phyloP scores from a whole-genome alignment of 2,888 invertebrate species.

The Mythimna lalbum region DNA sequence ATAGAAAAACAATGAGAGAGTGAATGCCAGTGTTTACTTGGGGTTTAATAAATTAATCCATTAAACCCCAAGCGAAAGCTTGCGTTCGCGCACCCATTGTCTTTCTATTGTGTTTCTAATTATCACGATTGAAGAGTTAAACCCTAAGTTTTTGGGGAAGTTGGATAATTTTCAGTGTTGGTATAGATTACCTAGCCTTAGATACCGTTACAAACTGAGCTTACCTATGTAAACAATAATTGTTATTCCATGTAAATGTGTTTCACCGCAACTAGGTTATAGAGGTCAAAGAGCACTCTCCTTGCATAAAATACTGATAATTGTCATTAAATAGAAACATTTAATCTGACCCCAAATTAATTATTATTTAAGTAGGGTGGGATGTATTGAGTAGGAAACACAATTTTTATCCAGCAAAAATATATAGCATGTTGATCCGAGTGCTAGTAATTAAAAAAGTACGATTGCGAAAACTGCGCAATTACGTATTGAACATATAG shows the following conservation, averaged over 20 bases:
- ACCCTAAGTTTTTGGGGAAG: no score
- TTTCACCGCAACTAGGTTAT: background rate
- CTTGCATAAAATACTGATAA: background rate
- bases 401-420: background rate
- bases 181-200: no score
- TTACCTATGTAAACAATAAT: background rate
- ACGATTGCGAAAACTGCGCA: conserved; percentile 16
- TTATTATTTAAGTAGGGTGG: no score
- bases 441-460: background rate
- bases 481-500: background rate
- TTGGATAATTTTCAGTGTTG: no score
- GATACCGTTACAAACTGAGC: no score
- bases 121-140: no score
- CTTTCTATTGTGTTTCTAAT: no score
- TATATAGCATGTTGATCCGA: background rate
- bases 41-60: no score
- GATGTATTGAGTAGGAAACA: background rate
- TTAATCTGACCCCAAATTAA: background rate
- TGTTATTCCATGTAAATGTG: background rate
- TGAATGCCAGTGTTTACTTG: no score
- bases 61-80: no score
- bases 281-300: background rate
- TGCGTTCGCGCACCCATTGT: no score
- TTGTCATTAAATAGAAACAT: background rate
- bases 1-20: no score